phyloP scores from a whole-genome alignment of 2,113 vertebrate genomes.

The Microtus ochrogaster region DNA sequence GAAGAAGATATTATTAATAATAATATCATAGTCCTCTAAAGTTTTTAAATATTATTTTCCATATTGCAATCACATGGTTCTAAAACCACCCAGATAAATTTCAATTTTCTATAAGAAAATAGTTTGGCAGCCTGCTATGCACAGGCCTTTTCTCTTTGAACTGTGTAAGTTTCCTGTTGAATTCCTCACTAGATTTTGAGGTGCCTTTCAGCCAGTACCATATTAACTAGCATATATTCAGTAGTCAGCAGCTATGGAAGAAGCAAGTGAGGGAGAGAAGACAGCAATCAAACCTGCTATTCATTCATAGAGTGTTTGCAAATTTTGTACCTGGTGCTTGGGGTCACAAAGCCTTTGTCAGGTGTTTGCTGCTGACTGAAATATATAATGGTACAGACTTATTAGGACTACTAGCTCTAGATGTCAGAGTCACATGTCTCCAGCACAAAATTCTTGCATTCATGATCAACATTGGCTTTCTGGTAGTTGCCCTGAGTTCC shows the following conservation, averaged over 20 bases:
- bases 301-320: background rate
- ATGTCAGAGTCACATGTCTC: background rate
- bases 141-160: background rate
- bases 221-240: background rate
- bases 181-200: conserved; percentile 8
- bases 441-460: background rate
- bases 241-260: background rate
- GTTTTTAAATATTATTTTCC: conserved; percentile 38
- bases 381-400: background rate
- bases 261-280: background rate
- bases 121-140: background rate
- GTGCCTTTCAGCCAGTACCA: background rate
- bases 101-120: background rate
- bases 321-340: background rate
- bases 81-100: background rate
- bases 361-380: background rate
- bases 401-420: background rate
- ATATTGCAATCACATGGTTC: background rate
- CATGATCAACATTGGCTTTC: background rate
- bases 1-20: conserved; percentile 27
- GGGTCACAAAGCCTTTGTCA: background rate
- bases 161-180: background rate
- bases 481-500: background rate
- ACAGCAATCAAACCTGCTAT: background rate
- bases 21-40: background rate